A percentile compares a stretch with the other conserved stretches of the same genome.
phyloP scores from a whole-genome alignment of 2,888 invertebrate species.

The Gonocerus acuteangulatus region DNA sequence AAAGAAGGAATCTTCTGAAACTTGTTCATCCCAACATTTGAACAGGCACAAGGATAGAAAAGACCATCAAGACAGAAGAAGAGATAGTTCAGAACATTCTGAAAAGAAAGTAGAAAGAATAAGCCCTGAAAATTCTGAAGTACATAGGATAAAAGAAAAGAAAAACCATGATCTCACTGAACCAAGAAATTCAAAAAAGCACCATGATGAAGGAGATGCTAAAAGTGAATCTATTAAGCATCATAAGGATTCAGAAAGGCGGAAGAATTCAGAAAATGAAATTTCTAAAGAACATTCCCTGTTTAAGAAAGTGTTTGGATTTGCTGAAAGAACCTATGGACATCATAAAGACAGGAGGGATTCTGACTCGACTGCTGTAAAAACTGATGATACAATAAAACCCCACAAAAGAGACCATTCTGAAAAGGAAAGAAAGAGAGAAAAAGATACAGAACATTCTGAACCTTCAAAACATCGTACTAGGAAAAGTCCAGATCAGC shows the following conservation, averaged over 20 bases:
- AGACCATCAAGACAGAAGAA: slow-evolving; percentile 23
- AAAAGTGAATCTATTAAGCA: slow-evolving; percentile 42
- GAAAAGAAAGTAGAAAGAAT: slow-evolving; percentile 28
- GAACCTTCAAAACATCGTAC: slow-evolving; percentile 31
- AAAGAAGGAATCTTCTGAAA: slow-evolving; percentile 41
- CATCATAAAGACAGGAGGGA: slow-evolving; percentile 31
- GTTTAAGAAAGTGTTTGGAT: slow-evolving; percentile 35
- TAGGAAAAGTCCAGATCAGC: slow-evolving; percentile 36
- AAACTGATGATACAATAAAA: slow-evolving; percentile 30
- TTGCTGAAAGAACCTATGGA: slow-evolving; percentile 32
- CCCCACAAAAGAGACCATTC: slow-evolving; percentile 25
- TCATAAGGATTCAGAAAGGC: slow-evolving; percentile 35
- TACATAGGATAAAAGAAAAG: slow-evolving; percentile 21
- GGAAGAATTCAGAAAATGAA: slow-evolving; percentile 34
- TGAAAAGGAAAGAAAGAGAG: slow-evolving; percentile 34
- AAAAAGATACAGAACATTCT: slow-evolving; percentile 33
- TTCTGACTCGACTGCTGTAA: slow-evolving; percentile 28
- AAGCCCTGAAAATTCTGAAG: slow-evolving; percentile 25
- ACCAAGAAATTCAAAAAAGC: slow-evolving; percentile 27
- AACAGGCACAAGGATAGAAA: slow-evolving; percentile 30
- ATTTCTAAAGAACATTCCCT: slow-evolving; percentile 37
- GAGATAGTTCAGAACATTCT: slow-evolving; percentile 30
- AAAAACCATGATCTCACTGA: slow-evolving; percentile 28
- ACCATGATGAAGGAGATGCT: slow-evolving; percentile 43
- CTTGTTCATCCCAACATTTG: slow-evolving; percentile 5